Evolutionary conservation across 1,140 invertebrate genomes (phyloP).

Genomic region (Drosophila eugracilis): DNA sequence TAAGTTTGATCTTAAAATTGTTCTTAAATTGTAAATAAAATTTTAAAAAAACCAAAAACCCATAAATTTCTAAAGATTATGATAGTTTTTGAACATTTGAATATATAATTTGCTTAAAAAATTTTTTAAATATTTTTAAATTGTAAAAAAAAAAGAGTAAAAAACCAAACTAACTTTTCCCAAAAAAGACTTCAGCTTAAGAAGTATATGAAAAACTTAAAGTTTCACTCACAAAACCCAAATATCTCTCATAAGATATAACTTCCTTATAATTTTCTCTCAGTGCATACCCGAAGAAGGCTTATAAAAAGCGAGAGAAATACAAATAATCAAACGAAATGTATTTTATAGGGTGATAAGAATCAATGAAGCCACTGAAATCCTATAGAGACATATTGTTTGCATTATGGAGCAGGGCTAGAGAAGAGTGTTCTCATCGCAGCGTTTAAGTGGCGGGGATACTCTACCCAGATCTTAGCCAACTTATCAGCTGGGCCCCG

Average conservation of each 20-base stretch:
- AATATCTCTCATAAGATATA: too few species aligned
- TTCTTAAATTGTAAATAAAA: too few species aligned
- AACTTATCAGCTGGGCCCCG: conserved; percentile 55
- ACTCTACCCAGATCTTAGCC: conserved; percentile 16
- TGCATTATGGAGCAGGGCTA: conserved; percentile 80
- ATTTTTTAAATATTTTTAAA: too few species aligned
- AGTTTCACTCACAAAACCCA: too few species aligned
- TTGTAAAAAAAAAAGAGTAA: background rate
- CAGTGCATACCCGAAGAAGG: conserved; percentile 16
- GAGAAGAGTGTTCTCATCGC: conserved; percentile 28
- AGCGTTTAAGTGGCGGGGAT: background rate
- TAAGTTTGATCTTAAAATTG: too few species aligned
- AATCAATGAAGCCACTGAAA: conserved; percentile 85
- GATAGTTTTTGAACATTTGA: too few species aligned
- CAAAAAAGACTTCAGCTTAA: too few species aligned
- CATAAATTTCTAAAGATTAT: too few species aligned
- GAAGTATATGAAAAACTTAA: background rate
- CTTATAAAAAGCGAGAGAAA: conserved; percentile 76
- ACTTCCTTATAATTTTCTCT: background rate
- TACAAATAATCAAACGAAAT: conserved; percentile 84
- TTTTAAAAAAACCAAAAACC: too few species aligned
- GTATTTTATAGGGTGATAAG: conserved; percentile 85
- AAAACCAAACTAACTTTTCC: too few species aligned
- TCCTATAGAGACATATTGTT: conserved; percentile 85
- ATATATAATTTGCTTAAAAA: too few species aligned